Evolutionary conservation across 2,797 vertebrate species (phyloP).

Genomic region (Triplophysa yarkandensis): DNA sequence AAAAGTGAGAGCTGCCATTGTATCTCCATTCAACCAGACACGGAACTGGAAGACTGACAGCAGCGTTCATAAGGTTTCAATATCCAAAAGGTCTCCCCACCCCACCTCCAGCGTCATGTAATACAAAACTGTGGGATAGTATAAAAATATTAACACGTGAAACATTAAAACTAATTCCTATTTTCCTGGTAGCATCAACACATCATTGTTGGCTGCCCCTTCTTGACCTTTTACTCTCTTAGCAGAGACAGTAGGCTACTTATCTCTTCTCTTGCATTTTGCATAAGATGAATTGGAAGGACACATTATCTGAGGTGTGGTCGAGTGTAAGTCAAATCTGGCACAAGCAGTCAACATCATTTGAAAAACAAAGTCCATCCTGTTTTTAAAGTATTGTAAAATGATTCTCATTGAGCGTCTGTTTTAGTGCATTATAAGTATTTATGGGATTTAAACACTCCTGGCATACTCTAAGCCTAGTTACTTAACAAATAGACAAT

Average conservation of each 20-base stretch:
- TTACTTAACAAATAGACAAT: background rate
- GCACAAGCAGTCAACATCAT: conserved; percentile 25
- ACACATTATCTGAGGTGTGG: conserved; percentile 26
- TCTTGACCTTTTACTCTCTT: conserved; percentile 41
- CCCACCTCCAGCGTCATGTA: conserved; percentile 64
- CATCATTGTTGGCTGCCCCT: conserved; percentile 37
- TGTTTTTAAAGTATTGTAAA: conserved; percentile 23
- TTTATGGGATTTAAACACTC: background rate
- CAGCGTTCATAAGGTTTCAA: conserved; percentile 66
- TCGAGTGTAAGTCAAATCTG: conserved; percentile 28
- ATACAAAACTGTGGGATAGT: conserved; percentile 68
- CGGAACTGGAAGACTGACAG: conserved; percentile 37
- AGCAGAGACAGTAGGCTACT: conserved; percentile 28
- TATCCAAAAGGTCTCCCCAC: conserved; percentile 69
- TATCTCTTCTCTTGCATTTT: conserved; percentile 28
- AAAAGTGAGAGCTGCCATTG: conserved; percentile 16
- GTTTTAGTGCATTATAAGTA: conserved; percentile 7
- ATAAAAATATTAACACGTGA: conserved; percentile 75
- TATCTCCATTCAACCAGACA: conserved; percentile 52
- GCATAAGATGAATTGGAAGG: conserved; percentile 7
- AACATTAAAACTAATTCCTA: conserved; percentile 73
- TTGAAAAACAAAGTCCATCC: conserved; percentile 44
- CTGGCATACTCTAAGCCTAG: background rate
- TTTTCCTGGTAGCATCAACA: conserved; percentile 71
- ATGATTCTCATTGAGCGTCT: background rate